phyloP scores from a whole-genome alignment of 2,888 invertebrate species.

The Nomada lathburiana region DNA sequence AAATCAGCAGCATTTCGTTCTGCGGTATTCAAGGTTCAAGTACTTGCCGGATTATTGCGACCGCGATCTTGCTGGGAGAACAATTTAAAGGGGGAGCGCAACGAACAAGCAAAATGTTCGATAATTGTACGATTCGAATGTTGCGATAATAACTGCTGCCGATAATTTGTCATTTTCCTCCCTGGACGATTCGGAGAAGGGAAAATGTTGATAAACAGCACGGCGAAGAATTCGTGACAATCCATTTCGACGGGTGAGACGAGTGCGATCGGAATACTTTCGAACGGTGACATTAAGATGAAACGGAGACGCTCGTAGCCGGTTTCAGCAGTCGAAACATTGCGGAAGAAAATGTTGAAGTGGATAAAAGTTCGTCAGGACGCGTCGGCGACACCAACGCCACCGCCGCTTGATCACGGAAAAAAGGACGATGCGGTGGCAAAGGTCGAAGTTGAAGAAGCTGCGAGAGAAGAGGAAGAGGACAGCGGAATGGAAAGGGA shows the following conservation, averaged over 20 bases:
- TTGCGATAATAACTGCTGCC: too few species aligned
- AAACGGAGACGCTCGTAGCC: constrained; percentile 2
- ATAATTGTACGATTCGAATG: too few species aligned
- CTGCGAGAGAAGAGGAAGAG: constrained; percentile 75
- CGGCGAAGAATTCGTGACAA: too few species aligned
- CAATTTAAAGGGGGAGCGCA: too few species aligned
- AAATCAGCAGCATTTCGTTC: neutral
- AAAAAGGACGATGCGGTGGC: constrained; percentile 50
- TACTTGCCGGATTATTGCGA: too few species aligned
- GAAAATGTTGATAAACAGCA: too few species aligned
- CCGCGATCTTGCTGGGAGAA: neutral
- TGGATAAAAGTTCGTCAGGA: constrained; percentile 83
- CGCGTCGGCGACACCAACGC: constrained; percentile 65
- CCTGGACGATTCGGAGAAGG: too few species aligned
- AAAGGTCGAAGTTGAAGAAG: constrained; percentile 71
- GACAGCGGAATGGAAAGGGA: constrained; percentile 83
- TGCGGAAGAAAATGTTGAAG: constrained; percentile 79
- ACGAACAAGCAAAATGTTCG: too few species aligned
- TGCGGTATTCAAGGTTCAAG: too few species aligned
- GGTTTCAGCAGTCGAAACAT: constrained; percentile 9
- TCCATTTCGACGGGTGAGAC: too few species aligned
- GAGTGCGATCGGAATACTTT: too few species aligned
- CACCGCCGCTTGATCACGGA: constrained; percentile 26
- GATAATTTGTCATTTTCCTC: too few species aligned
- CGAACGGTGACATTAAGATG: constrained; percentile 10